Evolutionary conservation across 2,113 vertebrate genomes (phyloP).

Genomic region (Pelodiscus sinensis): DNA sequence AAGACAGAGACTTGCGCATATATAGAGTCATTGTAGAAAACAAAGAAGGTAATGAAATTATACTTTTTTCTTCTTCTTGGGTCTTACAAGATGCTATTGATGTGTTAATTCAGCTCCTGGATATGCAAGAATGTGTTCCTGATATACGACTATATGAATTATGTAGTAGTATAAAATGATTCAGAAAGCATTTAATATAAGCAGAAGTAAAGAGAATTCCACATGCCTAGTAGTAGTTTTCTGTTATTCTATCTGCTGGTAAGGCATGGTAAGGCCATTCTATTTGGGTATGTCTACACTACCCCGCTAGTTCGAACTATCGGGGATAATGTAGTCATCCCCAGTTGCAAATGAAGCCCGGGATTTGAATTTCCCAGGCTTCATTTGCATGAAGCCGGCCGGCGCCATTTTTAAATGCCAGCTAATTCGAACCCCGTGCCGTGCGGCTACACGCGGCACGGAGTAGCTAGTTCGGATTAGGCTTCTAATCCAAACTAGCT

Average conservation of each 20-base stretch:
- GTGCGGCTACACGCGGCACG: no score
- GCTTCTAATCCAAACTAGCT: no score
- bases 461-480: no score
- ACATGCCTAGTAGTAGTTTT: background rate
- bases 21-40: background rate
- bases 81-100: background rate
- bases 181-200: background rate
- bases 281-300: no score
- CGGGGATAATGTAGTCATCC: no score
- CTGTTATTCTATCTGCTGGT: background rate
- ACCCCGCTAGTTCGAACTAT: no score
- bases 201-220: background rate
- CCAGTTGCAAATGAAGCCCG: no score
- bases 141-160: background rate
- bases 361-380: no score
- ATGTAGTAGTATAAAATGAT: background rate
- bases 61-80: background rate
- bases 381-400: no score
- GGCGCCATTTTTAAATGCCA: no score
- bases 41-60: background rate
- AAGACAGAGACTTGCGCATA: background rate
- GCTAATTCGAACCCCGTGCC: no score
- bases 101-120: background rate
- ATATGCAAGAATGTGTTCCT: background rate
- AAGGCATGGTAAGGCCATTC: background rate